phyloP scores from a whole-genome alignment of 2,113 vertebrate genomes.

The Chloropsis hardwickii region DNA sequence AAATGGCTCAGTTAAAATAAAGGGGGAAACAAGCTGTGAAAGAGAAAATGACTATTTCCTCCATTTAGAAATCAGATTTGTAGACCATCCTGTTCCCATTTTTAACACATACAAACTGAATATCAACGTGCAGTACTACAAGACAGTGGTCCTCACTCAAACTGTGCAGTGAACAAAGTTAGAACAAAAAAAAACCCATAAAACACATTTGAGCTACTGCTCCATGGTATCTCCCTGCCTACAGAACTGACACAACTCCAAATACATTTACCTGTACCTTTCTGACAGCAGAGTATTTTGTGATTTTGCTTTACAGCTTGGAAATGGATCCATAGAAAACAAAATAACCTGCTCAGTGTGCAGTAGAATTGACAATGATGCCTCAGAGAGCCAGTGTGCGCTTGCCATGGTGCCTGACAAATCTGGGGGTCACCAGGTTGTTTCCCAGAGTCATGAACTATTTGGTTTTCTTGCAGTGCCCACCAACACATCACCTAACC shows the following conservation, averaged over 20 bases:
- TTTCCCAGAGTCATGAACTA: background rate
- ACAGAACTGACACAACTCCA: background rate
- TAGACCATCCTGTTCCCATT: background rate
- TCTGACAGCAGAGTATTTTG: background rate
- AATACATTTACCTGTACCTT: background rate
- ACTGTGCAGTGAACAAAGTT: background rate
- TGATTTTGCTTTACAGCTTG: background rate
- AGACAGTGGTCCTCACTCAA: background rate
- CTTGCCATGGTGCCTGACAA: background rate
- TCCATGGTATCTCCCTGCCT: background rate
- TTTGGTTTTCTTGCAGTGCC: background rate
- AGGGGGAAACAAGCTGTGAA: background rate
- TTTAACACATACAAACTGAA: background rate
- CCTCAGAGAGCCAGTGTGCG: background rate
- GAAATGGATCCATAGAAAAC: background rate
- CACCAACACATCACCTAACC: background rate
- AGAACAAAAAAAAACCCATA: background rate
- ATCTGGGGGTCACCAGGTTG: accelerated
- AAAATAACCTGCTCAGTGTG: background rate
- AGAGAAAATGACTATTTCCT: background rate
- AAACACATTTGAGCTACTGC: background rate
- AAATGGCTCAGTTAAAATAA: background rate
- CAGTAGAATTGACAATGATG: background rate
- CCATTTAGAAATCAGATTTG: background rate
- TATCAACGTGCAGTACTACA: background rate